phyloP scores from a whole-genome alignment of 1,140 invertebrate genomes.

The Euborellia annulipes region DNA sequence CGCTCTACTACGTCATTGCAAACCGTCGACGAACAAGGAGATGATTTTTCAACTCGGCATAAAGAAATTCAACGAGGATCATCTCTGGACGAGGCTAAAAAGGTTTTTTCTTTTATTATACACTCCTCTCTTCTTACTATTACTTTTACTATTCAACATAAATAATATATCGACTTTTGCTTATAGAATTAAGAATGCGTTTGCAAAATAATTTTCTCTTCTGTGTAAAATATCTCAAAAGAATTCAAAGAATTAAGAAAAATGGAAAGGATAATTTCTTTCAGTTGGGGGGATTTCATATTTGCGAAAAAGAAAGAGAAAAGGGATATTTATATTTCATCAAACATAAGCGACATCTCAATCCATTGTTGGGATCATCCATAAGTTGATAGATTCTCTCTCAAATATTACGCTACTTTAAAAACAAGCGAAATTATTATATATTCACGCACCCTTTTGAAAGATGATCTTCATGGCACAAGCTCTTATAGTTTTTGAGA shows the following conservation, averaged over 20 bases:
- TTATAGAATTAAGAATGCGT: not conserved
- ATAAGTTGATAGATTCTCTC: no score
- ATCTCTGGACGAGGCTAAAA: constrained; percentile 6
- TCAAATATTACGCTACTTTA: no score
- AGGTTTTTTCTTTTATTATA: not conserved
- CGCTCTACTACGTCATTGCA: constrained; percentile 1
- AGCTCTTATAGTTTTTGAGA: no score
- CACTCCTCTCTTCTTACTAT: constrained; percentile 3
- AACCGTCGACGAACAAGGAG: not conserved
- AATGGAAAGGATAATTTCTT: not conserved
- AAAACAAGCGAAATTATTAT: no score
- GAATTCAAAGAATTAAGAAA: not conserved
- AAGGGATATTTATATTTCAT: no score
- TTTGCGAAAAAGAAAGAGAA: not conserved
- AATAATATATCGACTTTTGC: no score
- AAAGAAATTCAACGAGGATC: not conserved
- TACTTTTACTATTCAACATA: constrained; percentile 5
- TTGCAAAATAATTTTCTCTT: constrained; percentile 4
- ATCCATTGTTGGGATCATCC: no score
- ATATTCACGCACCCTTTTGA: no score
- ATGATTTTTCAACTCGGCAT: not conserved
- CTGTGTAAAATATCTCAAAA: constrained; percentile 5
- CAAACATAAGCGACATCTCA: no score
- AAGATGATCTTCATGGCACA: no score
- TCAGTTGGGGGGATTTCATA: not conserved